Evolutionary conservation across 2,113 vertebrate species (phyloP).

Genomic region (Odocoileus virginianus): DNA sequence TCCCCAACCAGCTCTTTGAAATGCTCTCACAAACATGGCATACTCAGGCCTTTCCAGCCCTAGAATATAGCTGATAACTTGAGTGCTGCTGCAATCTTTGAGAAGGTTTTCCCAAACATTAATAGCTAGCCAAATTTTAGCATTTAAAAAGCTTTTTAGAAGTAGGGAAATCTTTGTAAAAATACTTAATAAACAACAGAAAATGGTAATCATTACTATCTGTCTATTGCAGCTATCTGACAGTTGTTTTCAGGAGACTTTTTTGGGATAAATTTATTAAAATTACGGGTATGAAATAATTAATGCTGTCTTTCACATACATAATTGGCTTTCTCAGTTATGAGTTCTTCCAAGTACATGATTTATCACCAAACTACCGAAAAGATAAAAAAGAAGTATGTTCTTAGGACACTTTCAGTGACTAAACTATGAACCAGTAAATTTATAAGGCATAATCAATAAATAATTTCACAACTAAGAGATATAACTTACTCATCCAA

Average conservation of each 20-base stretch:
- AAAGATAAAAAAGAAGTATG: constrained; percentile 2
- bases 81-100: not conserved
- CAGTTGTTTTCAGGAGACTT: not conserved
- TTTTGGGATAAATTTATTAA: not conserved
- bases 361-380: constrained; percentile 27
- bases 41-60: not conserved
- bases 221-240: not conserved
- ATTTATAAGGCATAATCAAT: not conserved
- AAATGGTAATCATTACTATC: not conserved
- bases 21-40: not conserved
- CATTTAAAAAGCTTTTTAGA: constrained; percentile 34
- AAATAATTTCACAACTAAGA: constrained; percentile 4
- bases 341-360: not conserved
- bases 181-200: not conserved
- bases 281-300: not conserved
- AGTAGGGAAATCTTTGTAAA: not conserved
- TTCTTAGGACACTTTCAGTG: constrained; percentile 15
- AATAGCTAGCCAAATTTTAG: not conserved
- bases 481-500: not conserved
- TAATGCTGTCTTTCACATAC: not conserved
- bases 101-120: not conserved
- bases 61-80: not conserved
- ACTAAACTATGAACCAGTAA: not conserved
- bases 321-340: not conserved
- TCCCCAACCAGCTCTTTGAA: not conserved